phyloP scores from a whole-genome alignment of 2,888 invertebrate genomes.

The Dolichopus griseipennis region DNA sequence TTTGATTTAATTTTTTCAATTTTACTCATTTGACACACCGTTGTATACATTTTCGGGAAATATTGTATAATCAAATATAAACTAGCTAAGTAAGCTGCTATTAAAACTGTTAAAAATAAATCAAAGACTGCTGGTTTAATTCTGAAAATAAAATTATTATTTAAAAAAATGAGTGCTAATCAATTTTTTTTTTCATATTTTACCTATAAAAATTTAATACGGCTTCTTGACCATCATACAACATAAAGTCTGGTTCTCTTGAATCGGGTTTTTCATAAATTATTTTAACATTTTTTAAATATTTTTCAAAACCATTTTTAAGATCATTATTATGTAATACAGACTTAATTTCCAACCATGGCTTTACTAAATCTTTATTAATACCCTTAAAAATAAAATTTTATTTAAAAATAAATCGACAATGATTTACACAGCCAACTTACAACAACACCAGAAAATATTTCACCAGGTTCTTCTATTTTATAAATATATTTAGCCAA shows the following conservation, averaged over 20 bases:
- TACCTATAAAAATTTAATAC: conserved; percentile 81
- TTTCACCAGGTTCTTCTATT: conserved; percentile 49
- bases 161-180: background rate
- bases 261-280: conserved; percentile 64
- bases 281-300: conserved; percentile 67
- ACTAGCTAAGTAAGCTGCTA: conserved; percentile 71
- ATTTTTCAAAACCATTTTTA: conserved; percentile 63
- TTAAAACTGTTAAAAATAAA: conserved; percentile 80
- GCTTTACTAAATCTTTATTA: conserved; percentile 59
- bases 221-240: conserved; percentile 75
- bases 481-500: conserved; percentile 75
- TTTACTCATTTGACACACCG: conserved; percentile 48
- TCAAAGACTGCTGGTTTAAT: conserved; percentile 98
- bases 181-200: conserved; percentile 25
- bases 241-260: conserved; percentile 86
- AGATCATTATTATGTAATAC: conserved; percentile 60
- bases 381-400: conserved; percentile 51
- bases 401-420: background rate
- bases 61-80: conserved; percentile 74
- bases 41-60: conserved; percentile 58
- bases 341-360: conserved; percentile 67
- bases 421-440: conserved; percentile 30
- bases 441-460: conserved; percentile 71
- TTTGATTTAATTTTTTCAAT: conserved; percentile 27
- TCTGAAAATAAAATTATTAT: conserved; percentile 47